phyloP scores from a whole-genome alignment of 2,888 invertebrate species.

The Ochropleura leucogaster region DNA sequence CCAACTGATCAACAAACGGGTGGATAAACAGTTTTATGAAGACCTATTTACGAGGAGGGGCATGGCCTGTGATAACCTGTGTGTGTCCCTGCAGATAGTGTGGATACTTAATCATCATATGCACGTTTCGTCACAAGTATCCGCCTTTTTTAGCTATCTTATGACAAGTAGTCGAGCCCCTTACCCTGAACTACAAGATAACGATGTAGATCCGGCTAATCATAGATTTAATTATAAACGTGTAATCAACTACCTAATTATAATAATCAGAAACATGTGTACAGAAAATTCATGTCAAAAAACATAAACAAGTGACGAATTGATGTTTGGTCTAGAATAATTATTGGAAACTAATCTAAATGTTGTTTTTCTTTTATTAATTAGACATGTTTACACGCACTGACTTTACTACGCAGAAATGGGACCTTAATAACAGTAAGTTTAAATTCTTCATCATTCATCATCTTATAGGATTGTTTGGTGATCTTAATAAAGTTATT shows the following conservation, averaged over 20 bases:
- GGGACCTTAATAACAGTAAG: not conserved
- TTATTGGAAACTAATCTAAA: constrained; percentile 25
- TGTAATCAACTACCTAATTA: constrained; percentile 24
- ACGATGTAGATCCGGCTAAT: constrained; percentile 44
- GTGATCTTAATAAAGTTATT: not conserved
- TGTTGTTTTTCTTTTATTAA: constrained; percentile 28
- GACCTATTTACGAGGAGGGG: constrained; percentile 73
- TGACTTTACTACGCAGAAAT: constrained; percentile 20
- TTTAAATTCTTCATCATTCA: too few species aligned
- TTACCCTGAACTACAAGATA: constrained; percentile 69
- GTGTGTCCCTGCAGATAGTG: constrained; percentile 69
- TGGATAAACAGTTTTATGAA: constrained; percentile 80
- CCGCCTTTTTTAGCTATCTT: constrained; percentile 17
- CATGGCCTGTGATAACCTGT: constrained; percentile 77
- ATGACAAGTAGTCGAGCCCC: constrained; percentile 79
- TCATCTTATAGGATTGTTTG: not conserved
- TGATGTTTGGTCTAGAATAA: constrained; percentile 25
- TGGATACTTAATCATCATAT: constrained; percentile 55
- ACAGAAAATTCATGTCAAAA: constrained; percentile 17
- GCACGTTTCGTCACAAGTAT: constrained; percentile 71
- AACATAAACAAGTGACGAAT: constrained; percentile 47
- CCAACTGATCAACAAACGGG: constrained; percentile 77
- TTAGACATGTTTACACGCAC: constrained; percentile 5
- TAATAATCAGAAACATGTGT: constrained; percentile 21
- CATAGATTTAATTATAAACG: constrained; percentile 37